A percentile compares a stretch with the other conserved stretches of the same genome.
phyloP scores from a whole-genome alignment of 1,140 invertebrate species.

The Hydropsyche tenuis region DNA sequence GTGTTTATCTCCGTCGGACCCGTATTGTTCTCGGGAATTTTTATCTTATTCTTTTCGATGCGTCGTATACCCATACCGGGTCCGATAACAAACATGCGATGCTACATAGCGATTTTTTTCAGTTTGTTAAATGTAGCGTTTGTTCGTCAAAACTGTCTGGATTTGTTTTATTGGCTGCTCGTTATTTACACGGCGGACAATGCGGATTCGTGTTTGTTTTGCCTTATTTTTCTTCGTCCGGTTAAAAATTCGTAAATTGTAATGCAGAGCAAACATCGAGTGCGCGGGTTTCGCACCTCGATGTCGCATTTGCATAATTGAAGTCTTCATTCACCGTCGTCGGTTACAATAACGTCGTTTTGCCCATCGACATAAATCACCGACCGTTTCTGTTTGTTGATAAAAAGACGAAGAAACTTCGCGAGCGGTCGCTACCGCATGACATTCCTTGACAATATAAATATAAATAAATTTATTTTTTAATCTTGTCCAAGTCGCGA shows the following conservation, averaged over 20 bases:
- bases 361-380: conserved; percentile 45
- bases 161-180: too few relatives aligned
- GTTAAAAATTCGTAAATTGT: neutral
- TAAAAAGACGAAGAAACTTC: conserved; percentile 25
- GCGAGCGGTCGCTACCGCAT: conserved; percentile 11
- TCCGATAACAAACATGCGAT: neutral
- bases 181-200: too few relatives aligned
- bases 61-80: neutral
- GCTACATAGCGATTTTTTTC: neutral
- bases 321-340: conserved; percentile 39
- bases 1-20: conserved; percentile 35
- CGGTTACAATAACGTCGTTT: conserved; percentile 38
- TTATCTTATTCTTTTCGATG: conserved; percentile 24
- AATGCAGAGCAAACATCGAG: conserved; percentile 17
- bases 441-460: neutral
- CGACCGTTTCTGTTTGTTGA: conserved; percentile 3
- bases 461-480: neutral
- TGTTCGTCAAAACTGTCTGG: neutral
- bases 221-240: neutral
- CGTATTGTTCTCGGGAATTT: conserved; percentile 38
- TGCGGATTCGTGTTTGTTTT: too few relatives aligned
- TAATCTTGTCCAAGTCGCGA: neutral
- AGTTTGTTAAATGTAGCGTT: neutral
- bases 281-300: conserved; percentile 35
- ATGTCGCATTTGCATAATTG: conserved; percentile 44